Conservation (phyloP, 2,888 invertebrate species). For the Drosophila anceps region DNA sequence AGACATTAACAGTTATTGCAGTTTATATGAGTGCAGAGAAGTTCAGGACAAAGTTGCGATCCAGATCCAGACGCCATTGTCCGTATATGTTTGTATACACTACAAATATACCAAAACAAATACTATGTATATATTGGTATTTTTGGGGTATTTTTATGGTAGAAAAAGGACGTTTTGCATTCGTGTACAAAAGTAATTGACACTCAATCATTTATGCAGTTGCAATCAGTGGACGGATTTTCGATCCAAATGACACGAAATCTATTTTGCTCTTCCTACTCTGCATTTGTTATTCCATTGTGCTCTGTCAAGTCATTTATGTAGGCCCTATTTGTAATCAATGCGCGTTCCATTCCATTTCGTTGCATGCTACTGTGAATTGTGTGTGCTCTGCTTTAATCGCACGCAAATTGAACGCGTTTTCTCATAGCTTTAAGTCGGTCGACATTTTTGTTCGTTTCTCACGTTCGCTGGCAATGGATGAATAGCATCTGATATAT, state of each 20-base stretch:
- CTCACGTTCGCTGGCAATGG: conserved; percentile 15
- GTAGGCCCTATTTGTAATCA: conserved; percentile 48
- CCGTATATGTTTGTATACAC: no score
- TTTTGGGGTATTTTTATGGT: no score
- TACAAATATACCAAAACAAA: no score
- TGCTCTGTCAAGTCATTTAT: conserved; percentile 48
- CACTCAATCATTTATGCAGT: conserved; percentile 35
- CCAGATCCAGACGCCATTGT: neutral
- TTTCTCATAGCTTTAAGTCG: conserved; percentile 49
- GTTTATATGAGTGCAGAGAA: no score
- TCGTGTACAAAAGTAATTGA: conserved; percentile 13
- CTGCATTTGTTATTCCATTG: conserved; percentile 19
- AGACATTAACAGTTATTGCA: conserved; percentile 21
- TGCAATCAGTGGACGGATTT: conserved; percentile 50
- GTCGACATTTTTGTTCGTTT: conserved; percentile 36
- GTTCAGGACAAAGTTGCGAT: neutral
- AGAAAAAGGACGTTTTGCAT: neutral
- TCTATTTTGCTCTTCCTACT: neutral
- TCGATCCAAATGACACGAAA: conserved; percentile 30
- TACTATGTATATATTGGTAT: no score
- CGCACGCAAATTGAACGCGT: conserved; percentile 17
- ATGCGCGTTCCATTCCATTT: conserved; percentile 22
- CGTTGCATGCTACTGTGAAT: conserved; percentile 1
- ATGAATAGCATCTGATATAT: conserved; percentile 39
- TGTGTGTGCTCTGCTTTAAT: conserved; percentile 23